Percentiles rank a stretch among this genome's conserved stretches.
phyloP scores from a whole-genome alignment of 2,888 invertebrate species.

The Macrostomum cliftonense region DNA sequence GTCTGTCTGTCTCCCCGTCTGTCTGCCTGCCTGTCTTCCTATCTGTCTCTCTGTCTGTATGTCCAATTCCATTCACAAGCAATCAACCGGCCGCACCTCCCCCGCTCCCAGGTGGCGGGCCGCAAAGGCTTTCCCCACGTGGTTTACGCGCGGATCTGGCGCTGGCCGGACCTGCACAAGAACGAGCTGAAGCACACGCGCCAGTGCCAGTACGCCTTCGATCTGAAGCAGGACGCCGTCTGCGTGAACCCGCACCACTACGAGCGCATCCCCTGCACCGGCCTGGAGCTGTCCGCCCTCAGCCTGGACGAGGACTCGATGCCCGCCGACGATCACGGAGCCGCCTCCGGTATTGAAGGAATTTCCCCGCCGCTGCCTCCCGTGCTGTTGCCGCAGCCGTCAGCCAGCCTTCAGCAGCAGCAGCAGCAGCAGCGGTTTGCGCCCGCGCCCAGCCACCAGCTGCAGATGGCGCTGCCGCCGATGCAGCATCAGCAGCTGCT shows the following conservation, averaged over 20 bases:
- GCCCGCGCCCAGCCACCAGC: too few species aligned
- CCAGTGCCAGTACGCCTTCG: conserved; percentile 93
- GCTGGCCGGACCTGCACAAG: conserved; percentile 97
- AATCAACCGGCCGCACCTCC: too few species aligned
- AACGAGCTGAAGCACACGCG: conserved; percentile 94
- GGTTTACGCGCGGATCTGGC: conserved; percentile 92
- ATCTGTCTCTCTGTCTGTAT: too few species aligned
- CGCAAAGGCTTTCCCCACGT: conserved; percentile 98
- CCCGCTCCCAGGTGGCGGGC: conserved; percentile 60
- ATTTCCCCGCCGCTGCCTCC: too few species aligned
- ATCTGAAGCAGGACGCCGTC: conserved; percentile 92
- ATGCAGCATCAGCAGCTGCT: conserved; percentile 44
- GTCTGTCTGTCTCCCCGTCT: too few species aligned
- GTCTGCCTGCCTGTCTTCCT: too few species aligned
- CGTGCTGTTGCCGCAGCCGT: too few species aligned
- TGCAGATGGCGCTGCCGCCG: background rate
- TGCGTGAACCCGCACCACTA: conserved; percentile 99
- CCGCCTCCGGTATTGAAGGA: too few species aligned
- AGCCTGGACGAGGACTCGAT: too few species aligned
- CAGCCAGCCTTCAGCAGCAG: background rate
- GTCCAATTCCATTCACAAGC: too few species aligned
- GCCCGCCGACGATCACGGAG: too few species aligned
- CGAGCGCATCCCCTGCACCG: conserved; percentile 66
- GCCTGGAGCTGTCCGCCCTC: too few species aligned
- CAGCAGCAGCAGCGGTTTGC: background rate